phyloP scores from a whole-genome alignment of 64 coral and sea anemone species.

The Porites australiensis region DNA sequence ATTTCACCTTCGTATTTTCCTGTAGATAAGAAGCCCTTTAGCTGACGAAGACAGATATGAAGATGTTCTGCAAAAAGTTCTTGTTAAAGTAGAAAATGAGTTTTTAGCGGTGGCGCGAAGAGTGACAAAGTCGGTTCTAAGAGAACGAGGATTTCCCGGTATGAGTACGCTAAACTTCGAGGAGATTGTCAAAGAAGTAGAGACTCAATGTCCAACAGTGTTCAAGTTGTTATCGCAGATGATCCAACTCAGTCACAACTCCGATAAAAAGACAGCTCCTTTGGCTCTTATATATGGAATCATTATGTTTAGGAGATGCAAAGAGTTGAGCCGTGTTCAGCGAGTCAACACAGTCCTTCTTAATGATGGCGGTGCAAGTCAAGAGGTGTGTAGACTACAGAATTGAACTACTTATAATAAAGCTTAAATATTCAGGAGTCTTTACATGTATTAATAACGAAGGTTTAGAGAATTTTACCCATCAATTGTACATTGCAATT shows the following conservation, averaged over 20 bases:
- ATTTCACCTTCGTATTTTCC: background rate
- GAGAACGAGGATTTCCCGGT: slow-evolving; percentile 48
- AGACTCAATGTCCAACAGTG: slow-evolving; percentile 44
- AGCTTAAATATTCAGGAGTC: too few relatives aligned
- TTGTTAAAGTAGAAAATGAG: slow-evolving; percentile 57
- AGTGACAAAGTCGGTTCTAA: slow-evolving; percentile 47
- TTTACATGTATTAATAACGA: too few relatives aligned
- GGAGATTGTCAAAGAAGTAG: slow-evolving; percentile 42
- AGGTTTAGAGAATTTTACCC: too few relatives aligned
- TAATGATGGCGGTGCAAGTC: slow-evolving; percentile 57
- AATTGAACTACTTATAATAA: too few relatives aligned
- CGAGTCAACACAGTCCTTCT: slow-evolving; percentile 54
- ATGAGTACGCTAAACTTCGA: slow-evolving; percentile 60
- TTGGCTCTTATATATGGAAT: slow-evolving; percentile 52
- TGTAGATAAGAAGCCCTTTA: slow-evolving; percentile 5
- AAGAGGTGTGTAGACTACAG: slow-evolving; percentile 34
- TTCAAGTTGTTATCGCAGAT: slow-evolving; percentile 36
- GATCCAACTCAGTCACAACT: slow-evolving; percentile 39
- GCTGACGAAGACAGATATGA: background rate
- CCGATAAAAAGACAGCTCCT: slow-evolving; percentile 34
- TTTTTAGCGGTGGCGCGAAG: slow-evolving; percentile 49
- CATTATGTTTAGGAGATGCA: slow-evolving; percentile 59
- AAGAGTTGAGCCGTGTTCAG: slow-evolving; percentile 59
- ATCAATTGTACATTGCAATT: too few relatives aligned
- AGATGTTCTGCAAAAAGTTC: slow-evolving; percentile 31